phyloP scores from a whole-genome alignment of 2,113 vertebrate genomes.

The Nymphicus hollandicus region DNA sequence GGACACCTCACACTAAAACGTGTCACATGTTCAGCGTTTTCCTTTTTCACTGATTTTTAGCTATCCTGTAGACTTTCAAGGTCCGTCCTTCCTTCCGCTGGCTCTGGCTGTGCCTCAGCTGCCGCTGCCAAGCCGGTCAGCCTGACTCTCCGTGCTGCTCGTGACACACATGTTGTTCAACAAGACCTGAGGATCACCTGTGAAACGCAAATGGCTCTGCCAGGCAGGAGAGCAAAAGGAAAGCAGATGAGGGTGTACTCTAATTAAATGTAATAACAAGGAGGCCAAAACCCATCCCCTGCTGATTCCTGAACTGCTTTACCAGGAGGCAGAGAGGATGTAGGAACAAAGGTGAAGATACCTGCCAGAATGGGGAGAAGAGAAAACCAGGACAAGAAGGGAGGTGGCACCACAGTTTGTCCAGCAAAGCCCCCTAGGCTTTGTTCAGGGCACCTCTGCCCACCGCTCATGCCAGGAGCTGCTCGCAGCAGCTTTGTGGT shows the following conservation, averaged over 20 bases:
- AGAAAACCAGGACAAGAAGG: neutral
- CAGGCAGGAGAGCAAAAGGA: neutral
- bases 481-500: rapidly evolving
- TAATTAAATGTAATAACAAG: neutral
- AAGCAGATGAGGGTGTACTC: neutral
- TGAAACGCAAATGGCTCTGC: neutral
- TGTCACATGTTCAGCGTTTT: neutral
- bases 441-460: neutral
- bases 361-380: neutral
- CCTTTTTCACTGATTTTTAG: neutral
- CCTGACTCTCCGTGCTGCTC: neutral
- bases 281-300: constrained; percentile 2
- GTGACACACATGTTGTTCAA: neutral
- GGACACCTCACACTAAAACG: too few relatives aligned
- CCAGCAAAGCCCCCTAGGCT: rapidly evolving
- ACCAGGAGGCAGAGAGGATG: neutral
- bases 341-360: neutral
- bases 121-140: neutral
- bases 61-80: neutral
- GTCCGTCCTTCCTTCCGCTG: neutral
- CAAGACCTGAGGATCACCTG: neutral
- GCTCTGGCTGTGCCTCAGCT: neutral
- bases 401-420: neutral
- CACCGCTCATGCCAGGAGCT: rapidly evolving
- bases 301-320: neutral